Evolutionary conservation across 64 coral and sea anemone species (phyloP).

Genomic region (Stichodactyla mertensii): DNA sequence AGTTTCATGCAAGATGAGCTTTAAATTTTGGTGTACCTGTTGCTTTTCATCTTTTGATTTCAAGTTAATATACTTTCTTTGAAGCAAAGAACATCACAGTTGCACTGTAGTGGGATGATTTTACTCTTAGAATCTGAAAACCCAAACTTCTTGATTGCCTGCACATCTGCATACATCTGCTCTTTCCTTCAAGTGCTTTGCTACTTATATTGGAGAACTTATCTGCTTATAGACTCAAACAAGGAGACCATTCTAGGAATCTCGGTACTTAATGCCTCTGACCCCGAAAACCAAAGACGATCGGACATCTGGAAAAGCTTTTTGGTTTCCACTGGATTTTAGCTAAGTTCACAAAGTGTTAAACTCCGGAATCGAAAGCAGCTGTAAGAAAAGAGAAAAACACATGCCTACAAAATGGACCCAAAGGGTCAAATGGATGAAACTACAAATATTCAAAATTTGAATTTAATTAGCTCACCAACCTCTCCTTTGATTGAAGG

Average conservation of each 20-base stretch:
- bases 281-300: too few relatives aligned
- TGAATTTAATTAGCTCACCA: background rate
- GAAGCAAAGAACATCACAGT: background rate
- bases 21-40: background rate
- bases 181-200: too few relatives aligned
- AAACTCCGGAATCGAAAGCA: too few relatives aligned
- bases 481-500: background rate
- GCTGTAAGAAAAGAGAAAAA: conserved; percentile 1
- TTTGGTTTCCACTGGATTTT: too few relatives aligned
- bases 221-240: background rate
- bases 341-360: too few relatives aligned
- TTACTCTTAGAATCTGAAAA: background rate
- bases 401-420: background rate
- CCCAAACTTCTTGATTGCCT: background rate
- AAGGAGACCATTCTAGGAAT: too few relatives aligned
- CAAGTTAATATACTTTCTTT: background rate
- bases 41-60: background rate
- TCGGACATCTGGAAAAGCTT: too few relatives aligned
- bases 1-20: too few relatives aligned
- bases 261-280: too few relatives aligned
- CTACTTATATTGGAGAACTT: background rate
- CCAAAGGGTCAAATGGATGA: background rate
- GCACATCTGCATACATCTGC: background rate
- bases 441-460: background rate
- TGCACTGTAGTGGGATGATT: background rate